Percentiles rank a stretch among this genome's conserved stretches.
Evolutionary conservation across 2,113 vertebrate species (phyloP).

Genomic region (Reinhardtius hippoglossoides): DNA sequence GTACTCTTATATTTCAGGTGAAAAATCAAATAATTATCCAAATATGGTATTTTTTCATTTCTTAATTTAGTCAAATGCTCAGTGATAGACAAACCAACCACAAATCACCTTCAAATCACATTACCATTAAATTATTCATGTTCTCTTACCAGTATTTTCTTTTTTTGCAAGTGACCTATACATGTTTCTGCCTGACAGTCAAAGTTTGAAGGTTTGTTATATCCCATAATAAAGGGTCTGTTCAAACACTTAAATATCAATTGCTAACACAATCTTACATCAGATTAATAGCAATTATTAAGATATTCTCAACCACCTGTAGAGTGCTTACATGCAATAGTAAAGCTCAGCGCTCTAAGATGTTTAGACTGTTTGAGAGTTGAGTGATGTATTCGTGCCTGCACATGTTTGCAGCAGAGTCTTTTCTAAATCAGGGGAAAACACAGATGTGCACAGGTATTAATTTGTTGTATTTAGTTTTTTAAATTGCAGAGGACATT

Average conservation of each 20-base stretch:
- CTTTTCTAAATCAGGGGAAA: slow-evolving; percentile 3
- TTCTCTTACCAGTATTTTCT: background rate
- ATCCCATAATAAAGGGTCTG: background rate
- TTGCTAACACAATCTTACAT: background rate
- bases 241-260: background rate
- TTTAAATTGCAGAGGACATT: background rate
- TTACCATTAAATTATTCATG: too few relatives aligned
- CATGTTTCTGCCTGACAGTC: background rate
- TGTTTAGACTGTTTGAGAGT: background rate
- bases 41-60: background rate
- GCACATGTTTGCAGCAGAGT: slow-evolving; percentile 28
- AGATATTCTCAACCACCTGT: background rate
- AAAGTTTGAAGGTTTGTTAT: background rate
- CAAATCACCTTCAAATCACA: background rate
- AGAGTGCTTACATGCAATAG: slow-evolving; percentile 10
- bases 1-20: too few relatives aligned
- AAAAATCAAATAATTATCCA: too few relatives aligned
- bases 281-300: background rate
- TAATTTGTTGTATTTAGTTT: slow-evolving; percentile 7
- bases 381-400: slow-evolving; percentile 29
- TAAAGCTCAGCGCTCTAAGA: background rate
- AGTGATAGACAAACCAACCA: background rate
- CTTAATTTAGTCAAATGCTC: background rate
- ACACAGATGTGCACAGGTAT: slow-evolving; percentile 15
- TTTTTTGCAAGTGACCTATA: background rate